Percentiles rank a stretch among this genome's conserved stretches.
phyloP scores from a whole-genome alignment of 2,888 invertebrate genomes.

The Nemotelus pantherinus region DNA sequence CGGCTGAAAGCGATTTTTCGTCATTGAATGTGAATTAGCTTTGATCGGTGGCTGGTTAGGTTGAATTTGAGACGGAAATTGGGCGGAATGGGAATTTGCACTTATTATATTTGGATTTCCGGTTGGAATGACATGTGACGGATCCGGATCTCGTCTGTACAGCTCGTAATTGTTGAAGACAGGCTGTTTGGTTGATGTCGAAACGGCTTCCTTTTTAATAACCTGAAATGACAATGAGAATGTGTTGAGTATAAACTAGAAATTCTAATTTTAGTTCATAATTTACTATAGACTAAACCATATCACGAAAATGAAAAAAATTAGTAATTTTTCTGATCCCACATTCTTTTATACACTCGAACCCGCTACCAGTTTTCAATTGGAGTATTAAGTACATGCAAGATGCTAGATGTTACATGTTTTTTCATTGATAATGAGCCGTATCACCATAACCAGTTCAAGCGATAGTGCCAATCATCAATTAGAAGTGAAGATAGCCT shows the following conservation, averaged over 20 bases:
- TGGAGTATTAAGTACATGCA: too few species aligned
- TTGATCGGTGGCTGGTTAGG: slow-evolving; percentile 18
- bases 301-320: background rate
- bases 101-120: background rate
- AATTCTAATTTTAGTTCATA: background rate
- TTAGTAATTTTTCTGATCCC: too few species aligned
- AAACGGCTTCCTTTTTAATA: slow-evolving; percentile 64
- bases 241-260: background rate
- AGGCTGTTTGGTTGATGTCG: slow-evolving; percentile 63
- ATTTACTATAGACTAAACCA: background rate
- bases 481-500: too few species aligned
- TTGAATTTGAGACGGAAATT: slow-evolving; percentile 45
- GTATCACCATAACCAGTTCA: too few species aligned
- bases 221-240: slow-evolving; percentile 54
- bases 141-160: slow-evolving; percentile 51
- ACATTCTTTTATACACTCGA: too few species aligned
- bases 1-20: slow-evolving; percentile 47
- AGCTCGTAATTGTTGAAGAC: slow-evolving; percentile 61
- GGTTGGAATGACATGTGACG: slow-evolving; percentile 41
- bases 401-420: too few species aligned
- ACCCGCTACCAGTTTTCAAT: too few species aligned
- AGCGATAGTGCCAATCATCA: too few species aligned
- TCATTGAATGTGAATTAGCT: slow-evolving; percentile 29
- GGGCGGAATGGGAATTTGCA: slow-evolving; percentile 42
- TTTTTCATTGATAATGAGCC: too few species aligned